A percentile compares a stretch with the other conserved stretches of the same genome.
These are phyloP conservation scores for Meta bourneti DNA, from an alignment of 2,888 invertebrate species.

Conservation along the genomic window DNA sequence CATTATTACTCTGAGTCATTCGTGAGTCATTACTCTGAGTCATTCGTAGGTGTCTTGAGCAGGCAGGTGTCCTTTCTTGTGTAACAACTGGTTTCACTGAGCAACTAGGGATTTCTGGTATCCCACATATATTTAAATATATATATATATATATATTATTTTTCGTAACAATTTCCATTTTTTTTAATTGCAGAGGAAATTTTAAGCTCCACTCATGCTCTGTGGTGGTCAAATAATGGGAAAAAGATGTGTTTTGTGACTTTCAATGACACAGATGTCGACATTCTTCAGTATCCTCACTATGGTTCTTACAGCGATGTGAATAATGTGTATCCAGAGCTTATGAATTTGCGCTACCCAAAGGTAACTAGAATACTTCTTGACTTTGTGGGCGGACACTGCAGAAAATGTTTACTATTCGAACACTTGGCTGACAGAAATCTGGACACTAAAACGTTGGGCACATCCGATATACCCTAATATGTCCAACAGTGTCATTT, in stretches of 20 bases:
- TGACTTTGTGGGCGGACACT: too few species aligned
- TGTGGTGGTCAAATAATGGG: constrained; percentile 82
- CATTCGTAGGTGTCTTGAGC: too few species aligned
- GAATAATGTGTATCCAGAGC: constrained; percentile 76
- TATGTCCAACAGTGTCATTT: not conserved
- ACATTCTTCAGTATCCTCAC: constrained; percentile 77
- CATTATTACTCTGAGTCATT: too few species aligned
- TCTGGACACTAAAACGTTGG: too few species aligned
- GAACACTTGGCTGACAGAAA: too few species aligned
- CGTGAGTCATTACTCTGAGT: too few species aligned
- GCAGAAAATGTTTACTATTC: too few species aligned
- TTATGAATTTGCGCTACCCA: constrained; percentile 77
- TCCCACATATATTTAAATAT: not conserved
- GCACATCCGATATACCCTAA: not conserved
- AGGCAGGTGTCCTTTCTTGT: not conserved
- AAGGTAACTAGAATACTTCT: constrained; percentile 66
- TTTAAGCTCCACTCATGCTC: constrained; percentile 80
- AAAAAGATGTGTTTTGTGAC: constrained; percentile 80
- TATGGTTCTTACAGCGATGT: constrained; percentile 76
- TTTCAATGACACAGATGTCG: constrained; percentile 81
- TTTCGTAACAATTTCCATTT: not conserved
- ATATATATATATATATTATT: not conserved
- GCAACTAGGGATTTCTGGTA: not conserved
- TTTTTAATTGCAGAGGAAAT: constrained; percentile 82
- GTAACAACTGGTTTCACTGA: too few species aligned